phyloP scores from a whole-genome alignment of 2,113 vertebrate species.

The Lophura nycthemera region DNA sequence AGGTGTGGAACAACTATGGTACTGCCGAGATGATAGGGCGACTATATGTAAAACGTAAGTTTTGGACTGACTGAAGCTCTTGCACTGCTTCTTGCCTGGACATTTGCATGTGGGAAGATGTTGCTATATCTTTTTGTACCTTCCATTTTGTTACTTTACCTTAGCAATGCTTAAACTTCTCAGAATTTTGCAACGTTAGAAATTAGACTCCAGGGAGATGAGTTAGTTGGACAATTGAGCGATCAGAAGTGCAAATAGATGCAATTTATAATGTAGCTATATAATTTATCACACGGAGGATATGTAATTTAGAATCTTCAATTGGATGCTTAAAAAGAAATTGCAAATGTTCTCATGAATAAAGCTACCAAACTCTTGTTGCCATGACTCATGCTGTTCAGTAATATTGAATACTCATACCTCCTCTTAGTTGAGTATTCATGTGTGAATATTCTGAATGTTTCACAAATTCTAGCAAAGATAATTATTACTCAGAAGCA shows the following conservation, averaged over 20 bases:
- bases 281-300: conserved; percentile 44
- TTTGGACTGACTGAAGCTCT: neutral
- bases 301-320: conserved; percentile 45
- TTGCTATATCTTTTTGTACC: neutral
- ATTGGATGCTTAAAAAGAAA: conserved; percentile 50
- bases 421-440: conserved; percentile 28
- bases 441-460: conserved; percentile 60
- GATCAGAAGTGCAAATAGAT: conserved; percentile 50
- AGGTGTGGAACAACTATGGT: conserved; percentile 98
- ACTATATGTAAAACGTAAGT: conserved; percentile 96
- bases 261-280: conserved; percentile 25
- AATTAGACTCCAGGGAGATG: neutral
- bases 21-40: conserved; percentile 92
- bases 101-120: neutral
- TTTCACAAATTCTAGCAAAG: conserved; percentile 54
- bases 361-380: conserved; percentile 59
- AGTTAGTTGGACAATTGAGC: conserved; percentile 16
- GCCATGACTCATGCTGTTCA: conserved; percentile 38
- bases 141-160: neutral
- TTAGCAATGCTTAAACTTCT: neutral
- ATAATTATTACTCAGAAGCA: conserved; percentile 56
- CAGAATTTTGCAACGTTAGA: neutral
- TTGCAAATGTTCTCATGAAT: conserved; percentile 66
- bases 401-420: conserved; percentile 43
- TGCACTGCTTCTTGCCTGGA: neutral